phyloP scores from a whole-genome alignment of 2,797 vertebrate species.

The Coluber constrictor region DNA sequence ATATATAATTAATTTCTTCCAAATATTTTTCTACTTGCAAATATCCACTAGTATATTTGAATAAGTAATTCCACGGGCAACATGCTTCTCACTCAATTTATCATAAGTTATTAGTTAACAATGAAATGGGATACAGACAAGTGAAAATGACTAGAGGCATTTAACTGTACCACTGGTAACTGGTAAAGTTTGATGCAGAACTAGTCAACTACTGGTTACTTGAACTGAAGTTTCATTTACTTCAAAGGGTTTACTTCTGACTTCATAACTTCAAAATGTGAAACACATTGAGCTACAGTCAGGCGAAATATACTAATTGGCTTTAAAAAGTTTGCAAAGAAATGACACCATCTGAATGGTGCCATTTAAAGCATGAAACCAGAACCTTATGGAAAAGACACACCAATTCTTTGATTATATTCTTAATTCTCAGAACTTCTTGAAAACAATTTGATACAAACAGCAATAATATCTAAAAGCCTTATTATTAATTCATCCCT shows the following conservation, averaged over 20 bases:
- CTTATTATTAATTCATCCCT: not conserved
- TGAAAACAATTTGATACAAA: not conserved
- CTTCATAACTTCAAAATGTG: not conserved
- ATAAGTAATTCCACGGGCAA: not conserved
- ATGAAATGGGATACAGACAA: fast-evolving
- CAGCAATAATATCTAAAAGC: not conserved
- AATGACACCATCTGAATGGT: not conserved
- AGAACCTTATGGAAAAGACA: not conserved
- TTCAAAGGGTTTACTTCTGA: not conserved
- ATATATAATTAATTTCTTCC: not conserved
- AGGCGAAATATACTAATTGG: not conserved
- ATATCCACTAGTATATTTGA: not conserved
- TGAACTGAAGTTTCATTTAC: not conserved
- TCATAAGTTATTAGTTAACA: not conserved
- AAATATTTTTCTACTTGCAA: not conserved
- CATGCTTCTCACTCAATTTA: not conserved
- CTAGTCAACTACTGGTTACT: not conserved
- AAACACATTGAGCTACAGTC: not conserved
- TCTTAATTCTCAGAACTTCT: not conserved
- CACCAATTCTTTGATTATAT: not conserved
- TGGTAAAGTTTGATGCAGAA: not conserved
- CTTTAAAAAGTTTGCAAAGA: not conserved
- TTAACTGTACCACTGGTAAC: not conserved
- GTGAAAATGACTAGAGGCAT: not conserved
- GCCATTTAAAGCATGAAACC: not conserved